Conservation (phyloP, 2,113 vertebrate species). For the Chloropsis cyanopogon region DNA sequence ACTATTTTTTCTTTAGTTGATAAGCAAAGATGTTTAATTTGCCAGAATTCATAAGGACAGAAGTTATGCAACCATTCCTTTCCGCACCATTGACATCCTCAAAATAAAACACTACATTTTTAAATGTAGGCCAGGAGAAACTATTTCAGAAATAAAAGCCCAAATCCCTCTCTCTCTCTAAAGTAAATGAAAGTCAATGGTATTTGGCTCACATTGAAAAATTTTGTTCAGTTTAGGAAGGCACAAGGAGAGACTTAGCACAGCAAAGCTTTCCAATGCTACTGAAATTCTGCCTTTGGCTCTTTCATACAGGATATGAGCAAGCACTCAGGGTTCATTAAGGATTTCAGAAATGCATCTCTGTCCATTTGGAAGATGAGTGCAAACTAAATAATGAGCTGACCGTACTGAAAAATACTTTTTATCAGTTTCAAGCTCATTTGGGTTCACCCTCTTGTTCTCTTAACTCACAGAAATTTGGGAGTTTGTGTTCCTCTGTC, state of each 20-base stretch:
- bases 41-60: not conserved
- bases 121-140: not conserved
- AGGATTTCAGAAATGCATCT: not conserved
- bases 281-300: not conserved
- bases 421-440: not conserved
- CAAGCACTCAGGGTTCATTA: not conserved
- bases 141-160: not conserved
- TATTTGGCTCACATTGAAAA: not conserved
- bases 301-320: not conserved
- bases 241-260: not conserved
- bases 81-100: not conserved
- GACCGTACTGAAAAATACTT: not conserved
- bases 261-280: not conserved
- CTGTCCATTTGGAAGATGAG: not conserved
- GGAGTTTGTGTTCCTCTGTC: not conserved
- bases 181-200: not conserved
- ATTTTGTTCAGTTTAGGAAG: not conserved
- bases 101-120: not conserved
- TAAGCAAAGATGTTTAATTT: not conserved
- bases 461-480: not conserved
- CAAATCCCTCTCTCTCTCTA: not conserved
- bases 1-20: not conserved
- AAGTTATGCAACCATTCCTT: not conserved
- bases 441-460: not conserved
- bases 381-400: not conserved